A percentile compares a stretch with the other conserved stretches of the same genome.
phyloP scores from a whole-genome alignment of 2,113 vertebrate genomes.

The Catagonus wagneri region DNA sequence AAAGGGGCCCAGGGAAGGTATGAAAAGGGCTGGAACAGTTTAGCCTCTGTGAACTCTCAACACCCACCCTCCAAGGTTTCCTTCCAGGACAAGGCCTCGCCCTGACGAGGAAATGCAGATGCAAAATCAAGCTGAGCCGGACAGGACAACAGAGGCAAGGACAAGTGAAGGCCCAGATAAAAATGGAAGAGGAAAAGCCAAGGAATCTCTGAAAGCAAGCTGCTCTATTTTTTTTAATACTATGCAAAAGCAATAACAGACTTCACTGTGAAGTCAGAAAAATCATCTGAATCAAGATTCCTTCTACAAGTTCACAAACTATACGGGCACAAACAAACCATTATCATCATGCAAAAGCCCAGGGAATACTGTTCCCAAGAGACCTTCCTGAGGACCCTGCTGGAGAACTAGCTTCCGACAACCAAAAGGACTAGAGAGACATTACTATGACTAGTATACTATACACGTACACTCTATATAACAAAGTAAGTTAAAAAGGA shows the following conservation, averaged over 20 bases:
- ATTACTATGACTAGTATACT: background rate
- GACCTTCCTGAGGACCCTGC: background rate
- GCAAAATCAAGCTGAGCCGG: background rate
- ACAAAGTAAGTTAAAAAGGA: background rate
- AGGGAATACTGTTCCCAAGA: background rate
- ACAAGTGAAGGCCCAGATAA: background rate
- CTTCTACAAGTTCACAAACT: background rate
- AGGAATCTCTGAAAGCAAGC: background rate
- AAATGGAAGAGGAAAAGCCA: background rate
- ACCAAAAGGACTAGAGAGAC: background rate
- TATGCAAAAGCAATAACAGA: background rate
- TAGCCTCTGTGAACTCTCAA: background rate
- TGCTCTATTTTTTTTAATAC: background rate
- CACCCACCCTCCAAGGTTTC: background rate
- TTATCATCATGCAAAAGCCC: background rate
- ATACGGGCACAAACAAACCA: background rate
- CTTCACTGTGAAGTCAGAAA: background rate
- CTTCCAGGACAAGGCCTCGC: background rate
- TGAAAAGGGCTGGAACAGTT: background rate
- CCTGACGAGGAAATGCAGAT: background rate
- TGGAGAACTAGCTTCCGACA: background rate
- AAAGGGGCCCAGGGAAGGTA: background rate
- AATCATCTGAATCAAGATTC: background rate
- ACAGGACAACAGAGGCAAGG: background rate
- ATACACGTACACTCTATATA: background rate